Conservation (phyloP, 2,888 invertebrate genomes). For the Caenorhabditis sp. region DNA sequence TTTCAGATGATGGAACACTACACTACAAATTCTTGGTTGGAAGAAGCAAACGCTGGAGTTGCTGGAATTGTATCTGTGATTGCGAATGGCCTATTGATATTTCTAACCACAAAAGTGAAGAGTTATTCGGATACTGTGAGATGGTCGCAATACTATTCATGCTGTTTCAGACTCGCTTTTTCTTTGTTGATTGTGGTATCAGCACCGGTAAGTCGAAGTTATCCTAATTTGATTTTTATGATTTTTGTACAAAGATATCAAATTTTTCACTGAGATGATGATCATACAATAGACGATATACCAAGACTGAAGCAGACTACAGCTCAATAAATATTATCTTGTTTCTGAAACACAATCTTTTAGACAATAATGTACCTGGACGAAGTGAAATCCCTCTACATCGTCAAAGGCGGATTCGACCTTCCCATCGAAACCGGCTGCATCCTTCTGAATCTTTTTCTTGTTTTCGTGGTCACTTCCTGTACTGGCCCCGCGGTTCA, state of each 20-base stretch:
- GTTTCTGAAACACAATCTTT: background rate
- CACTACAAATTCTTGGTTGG: conserved; percentile 38
- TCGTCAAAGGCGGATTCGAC: conserved; percentile 50
- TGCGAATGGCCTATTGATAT: conserved; percentile 35
- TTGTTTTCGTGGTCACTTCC: conserved; percentile 41
- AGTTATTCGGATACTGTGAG: conserved; percentile 46
- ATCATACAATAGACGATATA: too few species aligned
- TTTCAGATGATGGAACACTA: conserved; percentile 55
- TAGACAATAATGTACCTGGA: conserved; percentile 45
- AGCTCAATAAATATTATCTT: too few species aligned
- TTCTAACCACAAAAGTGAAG: conserved; percentile 43
- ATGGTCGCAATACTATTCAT: conserved; percentile 39
- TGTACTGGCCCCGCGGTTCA: conserved; percentile 48
- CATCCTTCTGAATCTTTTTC: conserved; percentile 30
- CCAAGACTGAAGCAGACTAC: too few species aligned
- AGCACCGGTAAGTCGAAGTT: conserved; percentile 54
- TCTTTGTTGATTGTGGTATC: conserved; percentile 29
- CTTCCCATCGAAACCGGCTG: conserved; percentile 17
- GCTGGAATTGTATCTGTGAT: conserved; percentile 44
- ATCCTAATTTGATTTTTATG: too few species aligned
- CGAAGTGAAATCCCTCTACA: conserved; percentile 43
- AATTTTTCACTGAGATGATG: too few species aligned
- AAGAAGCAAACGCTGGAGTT: conserved; percentile 34
- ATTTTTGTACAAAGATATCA: too few species aligned
- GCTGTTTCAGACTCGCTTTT: conserved; percentile 44